These are phyloP conservation scores for Spondyliosoma cantharus DNA, from an alignment of 2,797 vertebrate species.

Conservation along the genomic window DNA sequence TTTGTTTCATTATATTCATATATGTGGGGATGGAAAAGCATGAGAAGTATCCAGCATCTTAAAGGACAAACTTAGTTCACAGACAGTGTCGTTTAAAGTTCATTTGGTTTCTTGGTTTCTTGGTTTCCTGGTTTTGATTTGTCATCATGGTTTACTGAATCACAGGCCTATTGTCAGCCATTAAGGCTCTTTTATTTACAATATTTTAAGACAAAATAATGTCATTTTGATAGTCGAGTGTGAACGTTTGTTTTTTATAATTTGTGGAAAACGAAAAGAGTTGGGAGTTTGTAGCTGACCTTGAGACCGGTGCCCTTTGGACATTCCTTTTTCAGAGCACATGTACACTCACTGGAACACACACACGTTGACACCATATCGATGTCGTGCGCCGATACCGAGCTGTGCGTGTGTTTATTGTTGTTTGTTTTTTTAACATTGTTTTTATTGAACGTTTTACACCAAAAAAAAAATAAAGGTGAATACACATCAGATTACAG, in stretches of 20 bases:
- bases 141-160: background rate
- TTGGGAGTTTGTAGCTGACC: background rate
- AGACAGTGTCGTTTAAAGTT: background rate
- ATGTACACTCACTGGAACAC: background rate
- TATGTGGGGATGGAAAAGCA: background rate
- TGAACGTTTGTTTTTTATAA: background rate
- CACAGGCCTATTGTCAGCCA: too few relatives aligned
- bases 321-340: background rate
- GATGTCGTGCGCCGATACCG: background rate
- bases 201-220: background rate
- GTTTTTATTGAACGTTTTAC: too few relatives aligned
- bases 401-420: background rate
- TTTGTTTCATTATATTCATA: background rate
- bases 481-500: too few relatives aligned
- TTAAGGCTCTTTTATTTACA: background rate
- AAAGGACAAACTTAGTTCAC: too few relatives aligned
- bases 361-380: background rate
- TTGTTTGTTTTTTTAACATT: background rate
- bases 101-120: background rate
- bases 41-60: too few relatives aligned
- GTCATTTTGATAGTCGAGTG: background rate
- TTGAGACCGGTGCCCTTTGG: background rate
- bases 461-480: too few relatives aligned
- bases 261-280: background rate
- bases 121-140: background rate